phyloP scores from a whole-genome alignment of 1,140 invertebrate genomes.

The Coenobita brevimanus region DNA sequence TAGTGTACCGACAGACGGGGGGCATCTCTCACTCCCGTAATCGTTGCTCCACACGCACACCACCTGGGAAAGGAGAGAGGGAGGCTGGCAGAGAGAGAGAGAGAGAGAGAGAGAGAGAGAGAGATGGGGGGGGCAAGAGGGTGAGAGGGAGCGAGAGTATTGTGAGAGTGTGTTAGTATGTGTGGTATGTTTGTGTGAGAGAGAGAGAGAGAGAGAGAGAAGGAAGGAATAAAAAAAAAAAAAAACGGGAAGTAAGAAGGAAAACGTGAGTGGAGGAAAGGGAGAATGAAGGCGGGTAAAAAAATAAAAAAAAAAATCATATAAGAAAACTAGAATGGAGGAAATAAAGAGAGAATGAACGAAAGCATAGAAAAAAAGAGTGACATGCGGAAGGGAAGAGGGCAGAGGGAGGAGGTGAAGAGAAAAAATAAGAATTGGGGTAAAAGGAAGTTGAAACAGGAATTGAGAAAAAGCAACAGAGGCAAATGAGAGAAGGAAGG shows the following conservation, averaged over 20 bases:
- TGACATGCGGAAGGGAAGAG: too few species aligned
- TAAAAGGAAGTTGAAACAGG: background rate
- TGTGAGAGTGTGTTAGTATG: too few species aligned
- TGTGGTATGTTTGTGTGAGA: background rate
- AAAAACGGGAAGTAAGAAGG: background rate
- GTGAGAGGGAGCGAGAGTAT: background rate
- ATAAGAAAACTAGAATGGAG: background rate
- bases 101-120: background rate
- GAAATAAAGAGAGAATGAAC: background rate
- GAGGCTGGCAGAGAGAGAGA: background rate
- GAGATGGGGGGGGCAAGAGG: background rate
- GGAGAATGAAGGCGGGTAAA: background rate
- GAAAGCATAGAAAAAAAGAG: background rate
- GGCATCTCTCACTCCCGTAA: constrained; percentile 33
- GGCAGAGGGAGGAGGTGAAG: background rate
- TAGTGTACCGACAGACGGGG: constrained; percentile 29
- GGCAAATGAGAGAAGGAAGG: too few species aligned
- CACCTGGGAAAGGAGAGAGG: background rate
- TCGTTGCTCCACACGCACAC: constrained; percentile 23
- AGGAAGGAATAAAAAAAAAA: background rate
- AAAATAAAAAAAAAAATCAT: too few species aligned
- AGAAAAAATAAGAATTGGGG: background rate
- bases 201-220: background rate
- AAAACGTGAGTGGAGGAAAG: background rate
- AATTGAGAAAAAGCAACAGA: background rate